Base-by-base conservation (phyloP, 1,140 invertebrate genomes). In the Nebria ingens region DNA sequence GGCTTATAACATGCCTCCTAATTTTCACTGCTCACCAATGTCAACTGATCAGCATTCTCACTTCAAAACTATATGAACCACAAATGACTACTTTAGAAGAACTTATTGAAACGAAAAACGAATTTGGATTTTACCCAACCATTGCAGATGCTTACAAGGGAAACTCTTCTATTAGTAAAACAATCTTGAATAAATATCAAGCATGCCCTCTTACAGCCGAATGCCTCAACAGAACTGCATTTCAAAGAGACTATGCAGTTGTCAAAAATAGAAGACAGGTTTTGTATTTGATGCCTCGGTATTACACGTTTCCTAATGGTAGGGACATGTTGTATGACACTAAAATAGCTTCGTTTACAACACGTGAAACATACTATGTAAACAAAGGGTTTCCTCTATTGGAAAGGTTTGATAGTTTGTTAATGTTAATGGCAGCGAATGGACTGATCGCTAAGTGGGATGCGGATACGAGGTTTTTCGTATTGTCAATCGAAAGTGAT, bases 21-120 rank as follows among this genome's bases (percentile, higher is more conserved):
- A 45, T 45, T 17, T 45, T 45, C 40, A 45, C 40, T 17, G 40
- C 40, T 45, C 40, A 45, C 15, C 40, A 45, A 45, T 12, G 6
- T 45, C 6, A 6, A 45, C 15, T 45, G 40, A 45, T 45, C 6
- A 45, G 40, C 17, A 45, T 45, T 17, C 15, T 45, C 9, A 45
- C 40, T 12, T 45, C 40, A 9, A 9, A 9, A 12, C 15, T 45
- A 17, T 45, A 45, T 17, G 40, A 45, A 45, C 40, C 9, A 4
- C 40, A 45, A 17, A 45, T 45, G 40, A 45, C 6, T 12, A 45
- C 40, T 17, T 17, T 45, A 45, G 40, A 45, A 45, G 40, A 45
- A 45, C 15, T 45, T 4, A 3, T 45, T 11, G 40, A 9, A 9
- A 12, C 40, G 3, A 17, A 17, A 45, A 45, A 4, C 9, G 40